phyloP scores from a whole-genome alignment of 2,888 invertebrate species.

The Anticlea derivata region DNA sequence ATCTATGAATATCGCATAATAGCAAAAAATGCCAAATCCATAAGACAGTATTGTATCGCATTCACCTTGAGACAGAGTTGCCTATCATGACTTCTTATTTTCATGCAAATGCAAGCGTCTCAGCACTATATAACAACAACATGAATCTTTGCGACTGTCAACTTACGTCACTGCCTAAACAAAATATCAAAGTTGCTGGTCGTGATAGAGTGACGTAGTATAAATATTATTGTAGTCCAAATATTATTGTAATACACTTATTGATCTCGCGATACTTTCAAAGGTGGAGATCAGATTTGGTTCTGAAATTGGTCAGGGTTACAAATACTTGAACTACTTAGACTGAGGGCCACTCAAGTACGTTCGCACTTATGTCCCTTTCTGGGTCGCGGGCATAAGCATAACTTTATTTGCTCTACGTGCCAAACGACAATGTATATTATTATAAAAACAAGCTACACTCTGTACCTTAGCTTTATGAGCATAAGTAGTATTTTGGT shows the following conservation, averaged over 20 bases:
- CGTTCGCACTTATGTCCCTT: slow-evolving; percentile 15
- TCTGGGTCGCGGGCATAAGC: slow-evolving; percentile 26
- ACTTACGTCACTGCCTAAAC: too few relatives aligned
- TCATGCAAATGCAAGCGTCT: too few relatives aligned
- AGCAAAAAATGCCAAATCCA: too few relatives aligned
- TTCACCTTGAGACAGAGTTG: not conserved
- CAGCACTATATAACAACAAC: too few relatives aligned
- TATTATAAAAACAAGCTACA: slow-evolving; percentile 1
- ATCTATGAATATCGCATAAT: too few relatives aligned
- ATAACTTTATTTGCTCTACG: slow-evolving; percentile 33
- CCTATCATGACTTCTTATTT: too few relatives aligned
- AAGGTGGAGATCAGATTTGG: slow-evolving; percentile 1
- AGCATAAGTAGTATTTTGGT: slow-evolving; percentile 16
- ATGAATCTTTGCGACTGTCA: too few relatives aligned
- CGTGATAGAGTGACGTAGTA: too few relatives aligned
- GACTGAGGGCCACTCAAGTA: slow-evolving; percentile 21
- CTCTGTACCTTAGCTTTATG: slow-evolving; percentile 9
- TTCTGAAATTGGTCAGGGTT: slow-evolving; percentile 18
- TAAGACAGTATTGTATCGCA: not conserved
- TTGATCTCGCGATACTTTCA: slow-evolving; percentile 2
- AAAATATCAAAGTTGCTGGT: too few relatives aligned
- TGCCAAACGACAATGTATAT: slow-evolving; percentile 23
- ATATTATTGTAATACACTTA: not conserved
- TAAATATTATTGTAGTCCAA: not conserved
- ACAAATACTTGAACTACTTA: slow-evolving; percentile 14